Evolutionary conservation across 2,888 invertebrate genomes (phyloP), one percentile per base, ranked within the genome.

Genomic region (Poecilobothrus nobilitatus): DNA sequence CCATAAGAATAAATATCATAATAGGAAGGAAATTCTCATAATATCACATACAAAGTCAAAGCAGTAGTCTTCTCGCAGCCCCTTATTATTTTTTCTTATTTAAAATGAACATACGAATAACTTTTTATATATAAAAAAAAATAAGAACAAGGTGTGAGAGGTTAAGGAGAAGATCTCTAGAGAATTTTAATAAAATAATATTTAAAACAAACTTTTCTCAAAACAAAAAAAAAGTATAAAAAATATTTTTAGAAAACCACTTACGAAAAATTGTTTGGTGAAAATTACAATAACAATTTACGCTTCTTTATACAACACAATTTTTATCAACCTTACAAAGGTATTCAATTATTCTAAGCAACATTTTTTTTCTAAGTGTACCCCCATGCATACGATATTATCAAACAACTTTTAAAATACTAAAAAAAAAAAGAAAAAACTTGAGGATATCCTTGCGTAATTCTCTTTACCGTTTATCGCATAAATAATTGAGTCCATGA

Each of bases 401-500:
- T 44, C 12, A 44, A 44, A 44, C 12, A 44, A 44, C 12, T 44
- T 44, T 3, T n/a, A n/a, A n/a, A n/a, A 37, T 8, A 53, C 53
- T 12, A 53, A 53, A 18, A 53, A 53, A 53, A 2, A 53, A 2
- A 18, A 53, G 6, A 53, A 53, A 12, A 53, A 53, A 53, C 53
- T 18, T 53, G 15, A 53, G 53, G 53, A 53, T 53, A 18, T 53
- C 53, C 53, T 53, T 53, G 53, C 53, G 53, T 53, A 53, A 53
- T 53, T 53, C 53, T 33, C 37, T n/a, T 34, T 34, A 65, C 68
- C 69, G 70, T 68, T 70, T 68, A 70, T 70, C 71, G 68, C 68
- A 71, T 72, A 71, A 70, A 72, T 71, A 72, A 72, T 72, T 72
- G 72, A 72, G 67, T 53, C 53, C 53, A 67, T 67, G 69, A 53